Evolutionary conservation across 2,888 invertebrate species (phyloP).

Genomic region (Beris chalybata): DNA sequence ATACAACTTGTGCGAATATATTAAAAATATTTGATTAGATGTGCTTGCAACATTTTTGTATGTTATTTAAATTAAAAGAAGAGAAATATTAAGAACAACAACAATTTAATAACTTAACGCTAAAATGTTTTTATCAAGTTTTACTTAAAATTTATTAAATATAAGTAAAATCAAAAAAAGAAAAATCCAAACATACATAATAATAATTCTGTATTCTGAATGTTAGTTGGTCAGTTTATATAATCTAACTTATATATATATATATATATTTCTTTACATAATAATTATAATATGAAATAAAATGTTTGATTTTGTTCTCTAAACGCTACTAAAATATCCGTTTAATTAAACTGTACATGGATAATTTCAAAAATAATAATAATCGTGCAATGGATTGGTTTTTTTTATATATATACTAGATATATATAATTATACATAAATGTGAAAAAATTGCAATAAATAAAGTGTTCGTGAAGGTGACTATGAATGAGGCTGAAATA

Average conservation of each 20-base stretch:
- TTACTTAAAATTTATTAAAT: conserved; percentile 5
- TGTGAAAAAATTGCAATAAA: conserved; percentile 29
- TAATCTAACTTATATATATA: background rate
- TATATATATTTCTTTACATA: too few species aligned
- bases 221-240: conserved; percentile 24
- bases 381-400: conserved; percentile 31
- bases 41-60: too few species aligned
- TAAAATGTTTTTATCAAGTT: too few species aligned
- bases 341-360: too few species aligned
- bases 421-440: conserved; percentile 19
- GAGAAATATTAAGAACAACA: too few species aligned
- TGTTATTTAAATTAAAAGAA: too few species aligned
- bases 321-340: too few species aligned
- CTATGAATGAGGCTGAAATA: conserved; percentile 29
- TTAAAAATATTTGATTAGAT: too few species aligned
- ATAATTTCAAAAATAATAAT: conserved; percentile 14
- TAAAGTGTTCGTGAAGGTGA: conserved; percentile 32
- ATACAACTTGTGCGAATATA: too few species aligned
- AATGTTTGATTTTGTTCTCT: too few species aligned
- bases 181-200: conserved; percentile 10
- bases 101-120: too few species aligned
- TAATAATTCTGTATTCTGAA: conserved; percentile 13
- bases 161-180: conserved; percentile 17
- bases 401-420: conserved; percentile 14
- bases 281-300: too few species aligned